Conservation (phyloP, 2,888 invertebrate genomes). For the Troilus luridus region DNA sequence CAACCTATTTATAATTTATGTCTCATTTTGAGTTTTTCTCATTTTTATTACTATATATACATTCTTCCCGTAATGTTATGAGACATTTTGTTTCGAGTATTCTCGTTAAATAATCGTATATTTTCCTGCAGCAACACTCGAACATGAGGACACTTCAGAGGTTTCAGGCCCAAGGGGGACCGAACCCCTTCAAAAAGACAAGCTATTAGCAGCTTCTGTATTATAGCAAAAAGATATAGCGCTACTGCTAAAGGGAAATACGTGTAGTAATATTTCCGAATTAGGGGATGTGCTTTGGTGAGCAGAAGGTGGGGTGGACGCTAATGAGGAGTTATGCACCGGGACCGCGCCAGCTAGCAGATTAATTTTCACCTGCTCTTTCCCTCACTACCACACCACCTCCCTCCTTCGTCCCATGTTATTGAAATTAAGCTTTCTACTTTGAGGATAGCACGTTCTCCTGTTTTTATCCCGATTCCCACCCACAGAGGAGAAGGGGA, state of each 20-base stretch:
- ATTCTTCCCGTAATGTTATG: no score
- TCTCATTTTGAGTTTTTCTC: no score
- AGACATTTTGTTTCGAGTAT: no score
- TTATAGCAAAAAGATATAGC: neutral
- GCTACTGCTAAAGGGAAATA: neutral
- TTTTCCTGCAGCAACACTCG: neutral
- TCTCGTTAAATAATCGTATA: no score
- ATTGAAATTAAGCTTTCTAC: constrained; percentile 30
- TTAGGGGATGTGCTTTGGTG: constrained; percentile 20
- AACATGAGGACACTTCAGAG: neutral
- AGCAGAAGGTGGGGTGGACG: neutral
- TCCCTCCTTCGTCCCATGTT: neutral
- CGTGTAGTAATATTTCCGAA: constrained; percentile 34
- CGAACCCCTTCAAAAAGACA: neutral
- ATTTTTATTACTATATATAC: no score
- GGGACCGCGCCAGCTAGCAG: neutral
- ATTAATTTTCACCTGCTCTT: constrained; percentile 7
- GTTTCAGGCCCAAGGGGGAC: neutral
- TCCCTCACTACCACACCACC: no score
- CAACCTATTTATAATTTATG: no score
- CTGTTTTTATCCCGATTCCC: neutral
- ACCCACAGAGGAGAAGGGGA: neutral
- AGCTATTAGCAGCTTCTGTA: neutral
- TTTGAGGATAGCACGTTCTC: neutral
- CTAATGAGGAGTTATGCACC: constrained; percentile 29